Evolutionary conservation across 2,888 invertebrate genomes (phyloP), one percentile per base, ranked within the genome.

Genomic region (Eristalis pertinax): DNA sequence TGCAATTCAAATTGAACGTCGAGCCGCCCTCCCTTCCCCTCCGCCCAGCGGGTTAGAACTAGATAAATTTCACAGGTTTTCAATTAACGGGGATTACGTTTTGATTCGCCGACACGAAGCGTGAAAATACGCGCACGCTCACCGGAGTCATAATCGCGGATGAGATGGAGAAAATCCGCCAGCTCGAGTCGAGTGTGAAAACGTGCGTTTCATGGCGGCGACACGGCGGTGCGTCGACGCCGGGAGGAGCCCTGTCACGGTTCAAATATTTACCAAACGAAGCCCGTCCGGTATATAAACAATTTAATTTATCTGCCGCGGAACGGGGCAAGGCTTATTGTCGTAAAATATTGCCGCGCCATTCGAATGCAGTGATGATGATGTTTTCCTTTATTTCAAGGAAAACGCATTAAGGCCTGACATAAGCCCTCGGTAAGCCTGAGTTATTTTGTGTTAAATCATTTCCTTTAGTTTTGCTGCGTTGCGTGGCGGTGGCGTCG

Each of bases 41-140:
- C 62, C 41, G 26, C 63, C 50, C 41, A 64, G 24, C 70, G 77
- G 62, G 72, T 77, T 81, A 76, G 72, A 72, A 84, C 65, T 74
- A 81, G 78, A 86, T 78, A 82, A 60, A 86, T 82, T 85, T 85
- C 81, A 81, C 74, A 78, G 82, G 38, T 72, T 87, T 87, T 83
- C 86, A 87, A 87, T 86, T 86, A 83, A 79, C 76, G 78, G 82
- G 69, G 74, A 69, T 82, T 86, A 81, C 62, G 70, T 69, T 82
- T 83, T 83, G 86, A 83, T 75, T 79, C 82, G 63, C 56, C 70
- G 86, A 72, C 86, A 83, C 60, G 72, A 79, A 87, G 83, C 86
- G 83, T 87, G 86, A 87, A 87, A 87, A 87, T 75, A 79, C 75
- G 75, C 83, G 43, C 79, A 83, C 72, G 83, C 58, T 83, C 62